Evolutionary conservation across 23 tunicate genomes (phyloP).

Genomic region (Halocynthia roretzi): DNA sequence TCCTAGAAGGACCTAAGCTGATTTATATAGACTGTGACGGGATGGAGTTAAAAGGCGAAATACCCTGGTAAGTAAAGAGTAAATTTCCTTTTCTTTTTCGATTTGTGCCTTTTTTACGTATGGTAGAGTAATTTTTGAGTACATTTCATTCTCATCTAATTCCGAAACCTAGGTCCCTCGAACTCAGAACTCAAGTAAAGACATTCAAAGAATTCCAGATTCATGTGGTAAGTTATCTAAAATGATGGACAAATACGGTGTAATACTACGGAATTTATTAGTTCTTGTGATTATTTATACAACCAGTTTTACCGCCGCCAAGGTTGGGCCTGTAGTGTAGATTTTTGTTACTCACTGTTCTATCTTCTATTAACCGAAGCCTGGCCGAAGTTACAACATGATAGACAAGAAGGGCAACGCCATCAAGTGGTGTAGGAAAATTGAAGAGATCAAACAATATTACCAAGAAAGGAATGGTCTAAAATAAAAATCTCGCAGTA

Average conservation of each 20-base stretch:
- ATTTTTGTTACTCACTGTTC: too few species aligned
- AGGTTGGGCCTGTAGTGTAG: too few species aligned
- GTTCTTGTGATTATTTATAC: too few species aligned
- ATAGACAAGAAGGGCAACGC: slow-evolving; percentile 51
- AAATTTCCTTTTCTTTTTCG: background rate
- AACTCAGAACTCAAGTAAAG: slow-evolving; percentile 39
- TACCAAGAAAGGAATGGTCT: slow-evolving; percentile 1
- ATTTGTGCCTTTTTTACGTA: background rate
- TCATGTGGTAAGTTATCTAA: slow-evolving; percentile 41
- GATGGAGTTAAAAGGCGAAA: slow-evolving; percentile 60
- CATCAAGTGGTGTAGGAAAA: slow-evolving; percentile 44
- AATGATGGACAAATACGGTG: too few species aligned
- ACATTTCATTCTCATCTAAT: background rate
- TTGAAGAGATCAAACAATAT: slow-evolving; percentile 34
- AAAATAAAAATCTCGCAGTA: too few species aligned
- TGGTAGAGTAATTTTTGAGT: background rate
- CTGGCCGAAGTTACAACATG: slow-evolving; percentile 29
- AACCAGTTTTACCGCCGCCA: too few species aligned
- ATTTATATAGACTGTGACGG: slow-evolving; percentile 34
- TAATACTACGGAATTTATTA: too few species aligned
- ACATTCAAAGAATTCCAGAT: slow-evolving; percentile 41
- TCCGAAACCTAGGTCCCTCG: slow-evolving; percentile 26
- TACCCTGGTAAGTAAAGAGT: slow-evolving; percentile 31
- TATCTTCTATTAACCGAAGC: background rate
- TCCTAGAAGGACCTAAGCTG: slow-evolving; percentile 34